Conservation (phyloP, 2,888 invertebrate species). For the Drosophila dives region DNA sequence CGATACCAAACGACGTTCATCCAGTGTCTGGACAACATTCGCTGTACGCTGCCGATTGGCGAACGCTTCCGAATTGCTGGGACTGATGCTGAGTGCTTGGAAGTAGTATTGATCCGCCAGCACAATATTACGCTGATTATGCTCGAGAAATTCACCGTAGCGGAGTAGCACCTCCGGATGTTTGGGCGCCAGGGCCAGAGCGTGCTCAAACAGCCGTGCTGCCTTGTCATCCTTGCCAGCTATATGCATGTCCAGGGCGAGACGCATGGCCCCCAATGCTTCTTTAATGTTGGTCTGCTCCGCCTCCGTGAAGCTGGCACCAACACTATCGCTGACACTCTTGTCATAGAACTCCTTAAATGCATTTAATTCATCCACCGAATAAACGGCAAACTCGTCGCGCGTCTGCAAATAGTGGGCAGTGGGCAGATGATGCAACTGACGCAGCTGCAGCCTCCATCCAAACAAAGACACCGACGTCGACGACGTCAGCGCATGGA, state of each 20-base stretch:
- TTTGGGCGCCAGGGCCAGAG: slow-evolving; percentile 94
- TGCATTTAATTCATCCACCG: slow-evolving; percentile 67
- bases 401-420: slow-evolving; percentile 82
- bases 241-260: slow-evolving; percentile 93
- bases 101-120: slow-evolving; percentile 96
- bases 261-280: slow-evolving; percentile 92
- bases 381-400: slow-evolving; percentile 83
- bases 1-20: slow-evolving; percentile 87
- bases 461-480: slow-evolving; percentile 33
- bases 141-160: slow-evolving; percentile 97
- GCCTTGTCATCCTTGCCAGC: slow-evolving; percentile 94
- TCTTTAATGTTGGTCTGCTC: slow-evolving; percentile 86
- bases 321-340: slow-evolving; percentile 64
- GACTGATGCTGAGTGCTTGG: slow-evolving; percentile 93
- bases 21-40: slow-evolving; percentile 95
- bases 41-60: slow-evolving; percentile 93
- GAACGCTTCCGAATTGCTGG: slow-evolving; percentile 92
- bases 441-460: slow-evolving; percentile 57
- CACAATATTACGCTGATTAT: slow-evolving; percentile 92
- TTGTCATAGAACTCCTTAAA: slow-evolving; percentile 77
- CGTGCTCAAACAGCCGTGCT: slow-evolving; percentile 94
- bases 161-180: slow-evolving; percentile 96
- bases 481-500: slow-evolving; percentile 65
- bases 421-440: slow-evolving; percentile 80
- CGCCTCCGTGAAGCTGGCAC: slow-evolving; percentile 52